These are phyloP conservation scores for Aspidapion aeneum DNA, from an alignment of 2,888 invertebrate species.

Conservation along the genomic window DNA sequence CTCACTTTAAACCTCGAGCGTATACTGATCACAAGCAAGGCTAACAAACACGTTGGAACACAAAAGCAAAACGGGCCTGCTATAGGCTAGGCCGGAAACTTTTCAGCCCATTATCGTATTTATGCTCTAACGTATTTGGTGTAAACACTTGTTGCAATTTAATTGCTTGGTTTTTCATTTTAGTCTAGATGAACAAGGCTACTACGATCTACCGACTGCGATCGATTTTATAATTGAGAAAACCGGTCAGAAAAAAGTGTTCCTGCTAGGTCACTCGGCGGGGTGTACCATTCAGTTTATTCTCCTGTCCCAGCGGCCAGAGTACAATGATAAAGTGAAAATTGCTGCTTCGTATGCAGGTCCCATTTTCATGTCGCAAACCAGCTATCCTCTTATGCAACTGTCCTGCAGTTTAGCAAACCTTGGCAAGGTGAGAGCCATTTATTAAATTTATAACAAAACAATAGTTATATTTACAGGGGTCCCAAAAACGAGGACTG, in stretches of 20 bases:
- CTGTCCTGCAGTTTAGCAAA: neutral
- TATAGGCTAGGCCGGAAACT: too few species aligned
- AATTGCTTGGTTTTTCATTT: constrained; percentile 18
- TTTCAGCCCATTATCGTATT: too few species aligned
- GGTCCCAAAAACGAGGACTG: too few species aligned
- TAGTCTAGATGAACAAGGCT: constrained; percentile 78
- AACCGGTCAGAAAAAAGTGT: constrained; percentile 57
- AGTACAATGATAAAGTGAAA: constrained; percentile 60
- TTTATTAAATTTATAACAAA: too few species aligned
- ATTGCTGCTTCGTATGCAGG: constrained; percentile 63
- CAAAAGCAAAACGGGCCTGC: too few species aligned
- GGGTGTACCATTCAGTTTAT: constrained; percentile 65
- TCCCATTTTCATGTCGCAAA: neutral
- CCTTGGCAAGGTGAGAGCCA: constrained; percentile 4
- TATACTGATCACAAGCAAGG: too few species aligned
- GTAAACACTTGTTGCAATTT: too few species aligned
- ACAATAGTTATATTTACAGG: too few species aligned
- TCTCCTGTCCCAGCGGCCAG: constrained; percentile 56
- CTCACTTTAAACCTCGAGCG: too few species aligned
- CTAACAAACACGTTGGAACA: too few species aligned
- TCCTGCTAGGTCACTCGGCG: constrained; percentile 75
- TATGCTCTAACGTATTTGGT: too few species aligned
- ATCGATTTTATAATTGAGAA: constrained; percentile 61
- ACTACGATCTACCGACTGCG: constrained; percentile 71
- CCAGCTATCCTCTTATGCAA: constrained; percentile 15